Evolutionary conservation across 2,888 invertebrate genomes (phyloP).

Genomic region (Mesodorylaimus sp.): DNA sequence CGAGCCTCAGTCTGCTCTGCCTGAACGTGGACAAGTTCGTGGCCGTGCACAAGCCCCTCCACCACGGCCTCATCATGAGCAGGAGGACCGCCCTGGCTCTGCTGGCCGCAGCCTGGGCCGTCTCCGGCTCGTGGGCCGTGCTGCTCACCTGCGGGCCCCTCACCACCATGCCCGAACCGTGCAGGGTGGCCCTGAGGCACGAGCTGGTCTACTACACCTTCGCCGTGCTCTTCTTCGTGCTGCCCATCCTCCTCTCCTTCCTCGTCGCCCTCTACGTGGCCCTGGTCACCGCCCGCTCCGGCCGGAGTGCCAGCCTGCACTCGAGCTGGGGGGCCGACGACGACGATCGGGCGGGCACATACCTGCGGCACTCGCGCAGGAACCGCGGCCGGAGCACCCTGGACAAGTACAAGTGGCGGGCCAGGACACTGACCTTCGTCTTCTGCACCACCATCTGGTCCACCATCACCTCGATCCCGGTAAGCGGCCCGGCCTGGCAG

Average conservation of each 20-base stretch:
- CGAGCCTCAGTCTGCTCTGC: background rate
- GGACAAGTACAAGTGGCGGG: too few relatives aligned
- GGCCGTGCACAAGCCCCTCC: background rate
- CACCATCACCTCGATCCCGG: too few relatives aligned
- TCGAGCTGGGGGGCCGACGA: too few relatives aligned
- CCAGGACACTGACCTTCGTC: too few relatives aligned
- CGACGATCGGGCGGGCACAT: too few relatives aligned
- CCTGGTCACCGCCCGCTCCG: background rate
- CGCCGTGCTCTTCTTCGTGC: background rate
- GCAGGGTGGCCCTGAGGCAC: background rate
- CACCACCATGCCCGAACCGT: background rate
- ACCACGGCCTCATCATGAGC: background rate
- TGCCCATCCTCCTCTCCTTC: background rate
- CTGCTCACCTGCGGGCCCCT: background rate
- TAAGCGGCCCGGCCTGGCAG: too few relatives aligned
- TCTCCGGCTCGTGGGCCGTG: background rate
- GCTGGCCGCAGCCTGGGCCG: slow-evolving; percentile 3
- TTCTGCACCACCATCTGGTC: too few relatives aligned
- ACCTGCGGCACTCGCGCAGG: too few relatives aligned
- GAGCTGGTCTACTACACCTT: too few relatives aligned
- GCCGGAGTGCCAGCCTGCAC: background rate
- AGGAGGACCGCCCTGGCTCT: background rate
- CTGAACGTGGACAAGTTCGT: background rate
- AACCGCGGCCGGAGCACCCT: too few relatives aligned
- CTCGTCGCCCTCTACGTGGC: background rate